A percentile compares a stretch with the other conserved stretches of the same genome.
Evolutionary conservation across 2,113 vertebrate genomes (phyloP).

Genomic region (Cettia cetti): DNA sequence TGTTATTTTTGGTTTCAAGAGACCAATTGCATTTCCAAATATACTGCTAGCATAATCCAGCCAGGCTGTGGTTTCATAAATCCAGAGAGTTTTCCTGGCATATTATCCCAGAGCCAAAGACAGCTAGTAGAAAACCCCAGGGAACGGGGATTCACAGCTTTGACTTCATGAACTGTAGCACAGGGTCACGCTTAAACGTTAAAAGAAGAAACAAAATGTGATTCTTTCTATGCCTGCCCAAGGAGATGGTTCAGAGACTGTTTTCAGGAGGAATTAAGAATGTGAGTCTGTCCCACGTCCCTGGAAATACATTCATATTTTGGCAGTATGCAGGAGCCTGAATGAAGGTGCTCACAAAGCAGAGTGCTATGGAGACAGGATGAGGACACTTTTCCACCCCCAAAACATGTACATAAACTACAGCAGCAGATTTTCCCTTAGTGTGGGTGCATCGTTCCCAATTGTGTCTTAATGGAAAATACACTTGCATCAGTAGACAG

Average conservation of each 20-base stretch:
- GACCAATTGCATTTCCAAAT: constrained; percentile 52
- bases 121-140: constrained; percentile 11
- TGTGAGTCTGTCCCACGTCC: not conserved
- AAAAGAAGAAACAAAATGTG: not conserved
- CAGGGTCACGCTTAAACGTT: not conserved
- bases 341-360: not conserved
- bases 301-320: not conserved
- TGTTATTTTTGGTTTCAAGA: constrained; percentile 64
- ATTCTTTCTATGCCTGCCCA: not conserved
- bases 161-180: constrained; percentile 12
- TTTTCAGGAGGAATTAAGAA: not conserved
- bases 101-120: constrained; percentile 28
- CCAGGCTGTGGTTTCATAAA: constrained; percentile 55
- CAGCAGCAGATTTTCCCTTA: not conserved
- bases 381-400: not conserved
- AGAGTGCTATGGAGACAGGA: not conserved
- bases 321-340: not conserved
- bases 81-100: constrained; percentile 27
- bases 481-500: not conserved
- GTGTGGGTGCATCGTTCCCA: not conserved
- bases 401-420: not conserved
- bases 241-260: not conserved
- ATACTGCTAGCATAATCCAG: constrained; percentile 40
- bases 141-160: constrained; percentile 19
- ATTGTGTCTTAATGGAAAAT: not conserved